A percentile compares a stretch with the other conserved stretches of the same genome.
phyloP scores from a whole-genome alignment of 2,797 vertebrate species.

The Poecilia picta region DNA sequence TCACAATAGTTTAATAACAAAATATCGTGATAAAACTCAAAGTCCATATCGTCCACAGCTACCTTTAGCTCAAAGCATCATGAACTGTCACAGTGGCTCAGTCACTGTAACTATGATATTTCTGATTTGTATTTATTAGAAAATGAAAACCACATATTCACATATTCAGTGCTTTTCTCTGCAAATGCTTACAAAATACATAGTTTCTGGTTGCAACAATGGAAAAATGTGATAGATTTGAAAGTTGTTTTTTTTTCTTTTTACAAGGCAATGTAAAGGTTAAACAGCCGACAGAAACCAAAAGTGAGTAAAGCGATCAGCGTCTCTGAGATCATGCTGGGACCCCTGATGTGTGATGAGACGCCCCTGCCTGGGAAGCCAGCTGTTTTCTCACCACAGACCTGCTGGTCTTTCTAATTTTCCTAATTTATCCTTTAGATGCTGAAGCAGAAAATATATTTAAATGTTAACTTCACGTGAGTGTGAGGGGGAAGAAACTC shows the following conservation, averaged over 20 bases:
- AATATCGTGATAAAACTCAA: too few species aligned
- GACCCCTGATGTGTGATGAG: conserved; percentile 31
- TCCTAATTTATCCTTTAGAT: neutral
- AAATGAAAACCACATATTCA: too few species aligned
- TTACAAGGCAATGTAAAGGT: neutral
- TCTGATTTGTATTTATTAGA: neutral
- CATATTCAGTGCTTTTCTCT: neutral
- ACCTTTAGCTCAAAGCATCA: neutral
- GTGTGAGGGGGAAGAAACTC: neutral
- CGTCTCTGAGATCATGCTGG: conserved; percentile 33
- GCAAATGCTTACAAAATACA: neutral
- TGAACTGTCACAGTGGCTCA: neutral
- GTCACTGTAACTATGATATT: neutral
- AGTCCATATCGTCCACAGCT: too few species aligned
- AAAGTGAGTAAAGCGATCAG: conserved; percentile 36
- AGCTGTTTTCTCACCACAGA: conserved; percentile 26
- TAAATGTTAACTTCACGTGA: neutral
- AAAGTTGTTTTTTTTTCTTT: neutral
- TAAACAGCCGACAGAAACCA: neutral
- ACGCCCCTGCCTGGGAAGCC: conserved; percentile 24
- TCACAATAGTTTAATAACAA: too few species aligned
- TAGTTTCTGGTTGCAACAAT: neutral
- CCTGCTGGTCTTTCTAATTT: conserved; percentile 15
- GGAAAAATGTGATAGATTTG: neutral
- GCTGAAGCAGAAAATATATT: neutral